Evolutionary conservation across 2,113 vertebrate species (phyloP).

Genomic region (Cavia porcellus): DNA sequence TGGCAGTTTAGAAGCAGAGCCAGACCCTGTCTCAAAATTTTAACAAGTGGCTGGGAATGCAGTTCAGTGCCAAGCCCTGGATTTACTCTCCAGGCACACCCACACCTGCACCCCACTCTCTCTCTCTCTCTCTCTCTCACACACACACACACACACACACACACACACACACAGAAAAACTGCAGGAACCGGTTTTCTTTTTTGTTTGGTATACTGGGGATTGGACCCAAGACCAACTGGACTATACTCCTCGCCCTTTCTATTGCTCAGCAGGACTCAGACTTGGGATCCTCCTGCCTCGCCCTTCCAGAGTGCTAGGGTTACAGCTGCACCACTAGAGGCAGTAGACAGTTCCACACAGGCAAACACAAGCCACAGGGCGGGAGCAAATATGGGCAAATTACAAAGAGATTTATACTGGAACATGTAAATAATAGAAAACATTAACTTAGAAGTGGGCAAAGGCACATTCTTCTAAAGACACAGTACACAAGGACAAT

Average conservation of each 20-base stretch:
- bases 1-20: too few species aligned
- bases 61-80: neutral
- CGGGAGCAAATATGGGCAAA: neutral
- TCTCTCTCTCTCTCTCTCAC: too few species aligned
- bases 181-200: neutral
- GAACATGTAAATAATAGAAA: neutral
- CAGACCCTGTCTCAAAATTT: too few species aligned
- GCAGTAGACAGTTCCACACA: neutral
- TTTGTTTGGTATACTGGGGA: neutral
- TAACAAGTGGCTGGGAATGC: too few species aligned
- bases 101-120: too few species aligned
- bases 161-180: neutral
- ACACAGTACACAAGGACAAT: neutral
- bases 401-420: neutral
- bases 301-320: neutral
- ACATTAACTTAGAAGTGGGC: neutral
- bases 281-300: neutral
- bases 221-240: neutral
- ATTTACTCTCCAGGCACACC: neutral
- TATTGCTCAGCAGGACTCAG: neutral
- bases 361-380: neutral
- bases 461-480: conserved; percentile 1
- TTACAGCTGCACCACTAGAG: neutral
- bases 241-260: neutral
- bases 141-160: too few species aligned